A percentile compares a stretch with the other conserved stretches of the same genome.
Evolutionary conservation across 2,113 vertebrate species (phyloP).

Genomic region (Atrichornis clamosus): DNA sequence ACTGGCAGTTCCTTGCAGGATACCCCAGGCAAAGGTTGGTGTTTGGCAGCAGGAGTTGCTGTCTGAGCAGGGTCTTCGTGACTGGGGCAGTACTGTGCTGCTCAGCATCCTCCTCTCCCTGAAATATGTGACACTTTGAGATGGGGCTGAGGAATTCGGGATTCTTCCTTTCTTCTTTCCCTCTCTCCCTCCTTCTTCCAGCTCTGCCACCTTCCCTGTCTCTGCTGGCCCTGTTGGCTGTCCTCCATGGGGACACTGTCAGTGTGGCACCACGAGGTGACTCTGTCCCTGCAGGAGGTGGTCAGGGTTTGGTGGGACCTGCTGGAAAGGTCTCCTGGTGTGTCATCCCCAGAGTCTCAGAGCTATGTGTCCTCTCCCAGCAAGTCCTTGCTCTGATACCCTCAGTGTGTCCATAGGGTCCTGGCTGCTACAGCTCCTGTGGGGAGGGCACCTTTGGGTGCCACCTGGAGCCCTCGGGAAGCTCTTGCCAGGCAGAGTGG

Average conservation of each 20-base stretch:
- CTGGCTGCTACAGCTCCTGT: not conserved
- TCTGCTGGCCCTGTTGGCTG: fast-evolving
- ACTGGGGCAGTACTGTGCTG: not conserved
- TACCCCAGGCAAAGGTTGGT: fast-evolving
- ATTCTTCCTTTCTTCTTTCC: not conserved
- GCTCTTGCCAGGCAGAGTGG: not conserved
- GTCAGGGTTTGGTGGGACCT: not conserved
- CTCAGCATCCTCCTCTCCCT: not conserved
- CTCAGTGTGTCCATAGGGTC: fast-evolving
- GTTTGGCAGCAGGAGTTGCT: not conserved
- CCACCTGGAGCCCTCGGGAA: fast-evolving
- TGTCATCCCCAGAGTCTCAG: fast-evolving
- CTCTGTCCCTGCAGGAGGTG: not conserved
- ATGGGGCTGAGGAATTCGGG: not conserved
- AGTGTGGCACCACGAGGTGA: fast-evolving
- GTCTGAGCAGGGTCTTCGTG: too few species aligned
- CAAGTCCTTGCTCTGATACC: not conserved
- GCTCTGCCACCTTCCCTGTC: not conserved
- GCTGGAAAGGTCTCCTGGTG: not conserved
- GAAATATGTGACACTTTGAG: fast-evolving
- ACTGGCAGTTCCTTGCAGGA: not conserved
- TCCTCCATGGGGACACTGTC: fast-evolving
- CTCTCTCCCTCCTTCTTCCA: not conserved
- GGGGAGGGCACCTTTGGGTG: not conserved
- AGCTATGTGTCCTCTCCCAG: not conserved